Evolutionary conservation across 2,113 vertebrate species (phyloP), one percentile per base, ranked within the genome.

Genomic region (Nematolebias whitei): DNA sequence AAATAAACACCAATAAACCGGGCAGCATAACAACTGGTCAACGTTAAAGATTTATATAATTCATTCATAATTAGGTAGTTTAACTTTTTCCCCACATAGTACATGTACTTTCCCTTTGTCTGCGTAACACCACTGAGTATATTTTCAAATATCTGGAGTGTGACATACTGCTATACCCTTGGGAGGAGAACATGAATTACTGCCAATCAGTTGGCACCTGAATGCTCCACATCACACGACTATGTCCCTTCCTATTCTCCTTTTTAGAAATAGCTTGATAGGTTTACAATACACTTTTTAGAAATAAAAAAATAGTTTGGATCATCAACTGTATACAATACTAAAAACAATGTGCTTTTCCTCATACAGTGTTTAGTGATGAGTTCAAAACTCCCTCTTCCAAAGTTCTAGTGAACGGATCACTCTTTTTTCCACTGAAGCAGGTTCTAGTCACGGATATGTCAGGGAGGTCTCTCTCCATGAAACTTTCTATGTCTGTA

Each of bases 401-500:
- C 32, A 35, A 35, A 35, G 32, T 35, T 35, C 10, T n/a, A 45
- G 44, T 9, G 3, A 2, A 68, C 45, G 19, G 22, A 29, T 64
- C 45, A 29, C 5, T 9, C 3, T 1, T 41, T 12, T 20, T 14
- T 51, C 54, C 49, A 20, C 16, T 51, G 1, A 53, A 18, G 49
- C 22, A n/a, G 75, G 48, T 38, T 32, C 39, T 32, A 26, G 5
- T 55, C 64, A 43, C 65, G 71, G 60, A 45, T 20, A 24, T 39
- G 49, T 92, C 87, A 89, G 4, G 82, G 84, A 40, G 82, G 56
- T 62, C 84, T 81, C 76, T 89, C 93, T 72, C 94, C 96, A 49
- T 98, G 95, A 83, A 98, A 91, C 80, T 92, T 95, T 39, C 96
- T 92, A 64, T 96, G 94, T 70, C 95, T 95, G 82, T 94, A 94